Percentiles rank a stretch among this genome's conserved stretches.
These are phyloP conservation scores for Scomberomorus guttatus DNA, from an alignment of 2,797 vertebrate genomes.

Conservation along the genomic window DNA sequence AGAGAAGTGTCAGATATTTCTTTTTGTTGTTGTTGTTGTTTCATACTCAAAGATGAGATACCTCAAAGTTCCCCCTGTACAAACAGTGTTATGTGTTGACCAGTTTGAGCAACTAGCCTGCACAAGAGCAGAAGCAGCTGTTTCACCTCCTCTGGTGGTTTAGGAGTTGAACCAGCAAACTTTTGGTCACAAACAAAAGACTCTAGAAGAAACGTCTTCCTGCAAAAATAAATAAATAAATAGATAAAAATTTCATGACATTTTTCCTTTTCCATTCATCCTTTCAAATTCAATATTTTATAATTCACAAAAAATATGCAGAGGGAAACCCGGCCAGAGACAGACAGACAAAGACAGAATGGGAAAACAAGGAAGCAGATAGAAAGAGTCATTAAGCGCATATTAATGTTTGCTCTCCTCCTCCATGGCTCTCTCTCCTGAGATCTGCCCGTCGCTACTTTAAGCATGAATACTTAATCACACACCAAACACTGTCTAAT, in stretches of 20 bases:
- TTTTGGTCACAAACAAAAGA: not conserved
- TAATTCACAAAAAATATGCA: conserved; percentile 35
- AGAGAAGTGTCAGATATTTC: no score
- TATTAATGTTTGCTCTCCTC: conserved; percentile 82
- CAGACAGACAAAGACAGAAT: conserved; percentile 40
- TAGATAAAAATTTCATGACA: conserved; percentile 24
- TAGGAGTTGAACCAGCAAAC: not conserved
- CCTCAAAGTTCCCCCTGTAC: not conserved
- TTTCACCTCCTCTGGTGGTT: not conserved
- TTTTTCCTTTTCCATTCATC: conserved; percentile 52
- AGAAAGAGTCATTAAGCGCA: conserved; percentile 76
- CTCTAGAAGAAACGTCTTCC: conserved; percentile 5
- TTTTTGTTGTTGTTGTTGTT: no score
- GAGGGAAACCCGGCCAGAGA: conserved; percentile 25
- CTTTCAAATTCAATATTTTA: conserved; percentile 56
- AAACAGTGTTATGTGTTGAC: no score
- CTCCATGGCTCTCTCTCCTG: conserved; percentile 62
- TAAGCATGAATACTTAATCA: conserved; percentile 84
- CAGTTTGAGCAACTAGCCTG: no score
- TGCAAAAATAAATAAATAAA: not conserved
- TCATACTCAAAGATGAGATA: no score
- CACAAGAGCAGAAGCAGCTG: not conserved
- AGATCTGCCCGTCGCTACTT: conserved; percentile 76
- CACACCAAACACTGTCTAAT: conserved; percentile 80
- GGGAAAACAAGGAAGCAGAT: conserved; percentile 49